Evolutionary conservation across 1,140 invertebrate species (phyloP).

Genomic region (Caerostris extrusa): DNA sequence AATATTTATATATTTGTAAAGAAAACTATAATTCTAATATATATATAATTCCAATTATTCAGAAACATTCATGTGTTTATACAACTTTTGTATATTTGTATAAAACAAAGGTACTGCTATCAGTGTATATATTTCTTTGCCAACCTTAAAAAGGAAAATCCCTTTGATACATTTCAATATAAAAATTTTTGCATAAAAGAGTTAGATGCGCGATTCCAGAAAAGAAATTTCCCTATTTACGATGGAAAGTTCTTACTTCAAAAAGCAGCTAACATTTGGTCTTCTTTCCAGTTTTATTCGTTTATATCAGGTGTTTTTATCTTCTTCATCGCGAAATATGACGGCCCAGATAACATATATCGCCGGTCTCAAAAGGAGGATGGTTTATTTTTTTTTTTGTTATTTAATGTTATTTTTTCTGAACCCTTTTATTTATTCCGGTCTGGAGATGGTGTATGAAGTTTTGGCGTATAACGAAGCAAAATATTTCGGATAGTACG

Average conservation of each 20-base stretch:
- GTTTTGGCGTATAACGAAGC: background rate
- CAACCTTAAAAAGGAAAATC: background rate
- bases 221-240: no score
- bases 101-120: background rate
- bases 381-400: background rate
- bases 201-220: background rate
- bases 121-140: background rate
- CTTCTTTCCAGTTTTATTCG: background rate
- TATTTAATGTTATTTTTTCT: background rate
- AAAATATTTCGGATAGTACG: no score
- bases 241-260: background rate
- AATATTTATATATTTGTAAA: no score
- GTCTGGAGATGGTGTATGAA: background rate
- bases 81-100: no score
- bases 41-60: no score
- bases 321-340: background rate
- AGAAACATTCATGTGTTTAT: no score
- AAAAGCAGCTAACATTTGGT: background rate
- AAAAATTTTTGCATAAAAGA: constrained; percentile 26
- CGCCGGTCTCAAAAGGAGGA: background rate
- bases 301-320: background rate
- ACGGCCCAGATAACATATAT: background rate
- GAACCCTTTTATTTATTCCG: background rate
- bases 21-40: no score
- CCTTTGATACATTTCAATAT: constrained; percentile 12